Conservation (phyloP, 2,113 vertebrate genomes). For the Scartelaos histophorus region DNA sequence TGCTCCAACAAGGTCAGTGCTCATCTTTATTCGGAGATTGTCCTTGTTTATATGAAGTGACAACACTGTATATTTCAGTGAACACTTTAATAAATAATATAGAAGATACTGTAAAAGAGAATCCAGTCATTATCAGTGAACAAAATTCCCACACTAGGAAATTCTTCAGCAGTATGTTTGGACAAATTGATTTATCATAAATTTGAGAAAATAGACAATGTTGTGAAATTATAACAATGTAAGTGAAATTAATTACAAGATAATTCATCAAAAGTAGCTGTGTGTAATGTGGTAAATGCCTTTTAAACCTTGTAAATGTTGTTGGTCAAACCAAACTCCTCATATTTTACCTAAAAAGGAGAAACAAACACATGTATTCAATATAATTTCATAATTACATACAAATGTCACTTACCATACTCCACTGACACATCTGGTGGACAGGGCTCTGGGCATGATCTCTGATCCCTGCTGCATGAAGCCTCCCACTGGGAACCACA, state of each 20-base stretch:
- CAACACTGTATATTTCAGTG: not conserved
- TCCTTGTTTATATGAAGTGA: not conserved
- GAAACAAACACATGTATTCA: not conserved
- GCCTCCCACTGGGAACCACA: slow-evolving; percentile 95
- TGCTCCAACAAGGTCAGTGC: not conserved
- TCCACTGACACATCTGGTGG: slow-evolving; percentile 92
- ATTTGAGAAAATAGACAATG: not conserved
- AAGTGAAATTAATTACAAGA: too few relatives aligned
- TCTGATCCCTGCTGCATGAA: slow-evolving; percentile 97
- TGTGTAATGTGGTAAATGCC: too few relatives aligned
- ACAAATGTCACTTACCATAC: slow-evolving; percentile 84
- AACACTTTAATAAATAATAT: not conserved
- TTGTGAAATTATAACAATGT: not conserved
- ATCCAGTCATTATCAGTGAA: not conserved
- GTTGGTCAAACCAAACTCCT: not conserved
- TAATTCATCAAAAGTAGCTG: too few relatives aligned
- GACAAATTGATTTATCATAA: not conserved
- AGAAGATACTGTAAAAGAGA: not conserved
- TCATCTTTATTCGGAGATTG: not conserved
- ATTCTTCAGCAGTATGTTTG: too few relatives aligned
- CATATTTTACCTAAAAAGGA: not conserved
- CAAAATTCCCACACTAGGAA: not conserved
- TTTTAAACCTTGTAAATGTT: too few relatives aligned
- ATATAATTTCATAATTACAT: not conserved
- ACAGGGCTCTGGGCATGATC: slow-evolving; percentile 91